These are phyloP conservation scores for Tenualosa ilisha DNA, from an alignment of 2,797 vertebrate species.

Conservation along the genomic window DNA sequence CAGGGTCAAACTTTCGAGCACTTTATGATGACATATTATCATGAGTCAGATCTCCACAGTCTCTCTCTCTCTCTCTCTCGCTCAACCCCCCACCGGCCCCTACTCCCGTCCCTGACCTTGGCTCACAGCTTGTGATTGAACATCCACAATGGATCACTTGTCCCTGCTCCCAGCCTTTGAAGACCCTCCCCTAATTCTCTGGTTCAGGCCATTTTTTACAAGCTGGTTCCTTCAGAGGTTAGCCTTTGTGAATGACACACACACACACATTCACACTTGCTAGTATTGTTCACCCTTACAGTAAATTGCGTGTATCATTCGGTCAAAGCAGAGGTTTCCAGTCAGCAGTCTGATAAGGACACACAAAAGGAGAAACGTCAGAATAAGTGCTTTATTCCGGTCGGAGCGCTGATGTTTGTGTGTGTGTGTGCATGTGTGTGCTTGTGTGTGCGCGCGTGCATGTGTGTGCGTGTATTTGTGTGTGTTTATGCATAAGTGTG, in stretches of 20 bases:
- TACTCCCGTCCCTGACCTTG: constrained; percentile 26
- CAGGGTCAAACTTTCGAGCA: neutral
- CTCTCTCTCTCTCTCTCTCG: neutral
- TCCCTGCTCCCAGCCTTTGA: constrained; percentile 29
- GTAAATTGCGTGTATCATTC: neutral
- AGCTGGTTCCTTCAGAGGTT: constrained; percentile 11
- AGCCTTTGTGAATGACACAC: constrained; percentile 17
- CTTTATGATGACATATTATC: constrained; percentile 32
- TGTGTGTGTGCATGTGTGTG: neutral
- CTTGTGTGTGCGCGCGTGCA: too few relatives aligned
- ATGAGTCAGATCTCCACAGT: constrained; percentile 1
- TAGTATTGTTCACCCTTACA: neutral
- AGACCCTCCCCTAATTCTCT: neutral
- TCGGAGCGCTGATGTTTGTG: neutral
- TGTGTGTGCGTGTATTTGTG: neutral
- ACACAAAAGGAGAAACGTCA: neutral
- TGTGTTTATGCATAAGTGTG: neutral
- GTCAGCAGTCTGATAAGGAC: neutral
- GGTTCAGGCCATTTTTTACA: constrained; percentile 5
- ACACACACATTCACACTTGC: neutral
- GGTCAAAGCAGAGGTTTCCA: neutral
- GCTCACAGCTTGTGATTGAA: constrained; percentile 25
- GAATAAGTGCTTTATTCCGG: neutral
- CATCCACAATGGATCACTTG: constrained; percentile 31
- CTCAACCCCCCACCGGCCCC: neutral